These are phyloP conservation scores for Pachypeltis micranthus DNA, from an alignment of 1,140 invertebrate species.

Conservation along the genomic window DNA sequence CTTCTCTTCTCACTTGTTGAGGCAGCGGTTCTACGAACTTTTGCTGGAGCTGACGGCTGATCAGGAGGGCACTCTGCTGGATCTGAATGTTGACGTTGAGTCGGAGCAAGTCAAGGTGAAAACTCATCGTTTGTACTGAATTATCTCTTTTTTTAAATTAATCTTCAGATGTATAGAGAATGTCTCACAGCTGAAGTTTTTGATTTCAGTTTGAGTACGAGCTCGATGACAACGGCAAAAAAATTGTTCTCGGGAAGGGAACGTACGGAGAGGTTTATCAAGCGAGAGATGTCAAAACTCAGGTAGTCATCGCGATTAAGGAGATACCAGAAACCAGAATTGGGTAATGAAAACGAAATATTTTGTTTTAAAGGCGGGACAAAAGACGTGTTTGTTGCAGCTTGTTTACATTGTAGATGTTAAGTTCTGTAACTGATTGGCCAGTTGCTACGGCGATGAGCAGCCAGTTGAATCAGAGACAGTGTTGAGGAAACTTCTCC, in stretches of 20 bases:
- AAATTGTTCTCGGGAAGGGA: conserved; percentile 83
- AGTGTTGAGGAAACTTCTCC: too few relatives aligned
- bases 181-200: too few relatives aligned
- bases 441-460: too few relatives aligned
- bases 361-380: conserved; percentile 7
- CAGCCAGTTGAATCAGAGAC: too few relatives aligned
- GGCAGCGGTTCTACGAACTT: conserved; percentile 70
- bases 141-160: background rate
- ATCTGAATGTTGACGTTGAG: conserved; percentile 59
- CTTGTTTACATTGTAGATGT: too few relatives aligned
- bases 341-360: conserved; percentile 41
- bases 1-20: conserved; percentile 76
- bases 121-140: background rate
- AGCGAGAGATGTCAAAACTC: conserved; percentile 85
- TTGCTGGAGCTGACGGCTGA: conserved; percentile 73
- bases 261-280: conserved; percentile 95
- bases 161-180: background rate
- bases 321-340: conserved; percentile 93
- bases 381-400: too few relatives aligned
- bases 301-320: conserved; percentile 93
- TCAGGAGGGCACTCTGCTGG: conserved; percentile 71
- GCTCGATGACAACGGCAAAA: conserved; percentile 75
- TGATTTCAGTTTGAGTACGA: conserved; percentile 94
- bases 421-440: too few relatives aligned
- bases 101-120: conserved; percentile 55